These are phyloP conservation scores for Mesorhabditis spiculigera DNA, from an alignment of 2,888 invertebrate genomes.

Conservation along the genomic window DNA sequence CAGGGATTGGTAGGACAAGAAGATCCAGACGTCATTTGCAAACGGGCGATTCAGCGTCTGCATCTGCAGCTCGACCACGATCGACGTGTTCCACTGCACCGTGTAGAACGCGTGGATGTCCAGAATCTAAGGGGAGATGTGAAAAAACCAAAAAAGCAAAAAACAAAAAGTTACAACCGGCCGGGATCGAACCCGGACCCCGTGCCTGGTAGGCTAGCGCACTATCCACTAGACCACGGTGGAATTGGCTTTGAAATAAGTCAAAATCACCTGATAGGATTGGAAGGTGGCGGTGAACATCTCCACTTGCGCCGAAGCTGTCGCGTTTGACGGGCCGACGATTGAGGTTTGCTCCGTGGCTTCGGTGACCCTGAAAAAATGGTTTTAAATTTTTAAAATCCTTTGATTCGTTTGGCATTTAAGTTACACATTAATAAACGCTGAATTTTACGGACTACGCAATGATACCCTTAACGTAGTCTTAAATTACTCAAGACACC, in stretches of 20 bases:
- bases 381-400: no score
- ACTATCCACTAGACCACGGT: background rate
- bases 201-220: no score
- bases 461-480: no score
- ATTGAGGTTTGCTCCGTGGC: background rate
- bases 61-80: slow-evolving; percentile 23
- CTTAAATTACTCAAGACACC: no score
- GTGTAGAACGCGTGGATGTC: slow-evolving; percentile 39
- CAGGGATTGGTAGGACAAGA: slow-evolving; percentile 34
- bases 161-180: no score
- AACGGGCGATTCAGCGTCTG: background rate
- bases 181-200: no score
- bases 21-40: slow-evolving; percentile 26
- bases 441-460: no score
- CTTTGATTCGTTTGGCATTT: no score
- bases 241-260: background rate
- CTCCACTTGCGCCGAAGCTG: background rate
- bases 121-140: slow-evolving; percentile 24
- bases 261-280: slow-evolving; percentile 15
- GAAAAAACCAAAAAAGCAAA: no score
- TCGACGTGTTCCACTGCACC: slow-evolving; percentile 40
- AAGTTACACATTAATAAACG: no score
- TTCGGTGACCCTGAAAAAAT: background rate
- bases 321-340: slow-evolving; percentile 3
- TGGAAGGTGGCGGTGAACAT: slow-evolving; percentile 12